Percentiles rank a stretch among this genome's conserved stretches.
These are phyloP conservation scores for Thamnophis sirtalis DNA, from an alignment of 2,113 vertebrate genomes.

Conservation along the genomic window DNA sequence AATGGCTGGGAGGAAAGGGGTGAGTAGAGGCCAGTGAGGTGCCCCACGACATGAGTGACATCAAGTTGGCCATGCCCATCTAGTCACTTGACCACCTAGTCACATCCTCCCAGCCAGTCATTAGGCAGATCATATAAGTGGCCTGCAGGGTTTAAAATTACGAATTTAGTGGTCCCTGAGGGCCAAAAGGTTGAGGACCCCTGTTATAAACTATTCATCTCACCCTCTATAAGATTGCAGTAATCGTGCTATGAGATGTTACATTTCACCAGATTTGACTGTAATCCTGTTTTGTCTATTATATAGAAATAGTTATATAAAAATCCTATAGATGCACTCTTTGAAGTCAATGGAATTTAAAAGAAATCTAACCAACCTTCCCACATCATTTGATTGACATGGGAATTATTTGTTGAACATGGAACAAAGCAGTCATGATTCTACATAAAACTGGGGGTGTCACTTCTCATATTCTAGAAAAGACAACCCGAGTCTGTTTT, in stretches of 20 bases:
- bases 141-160: too few relatives aligned
- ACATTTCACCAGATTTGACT: background rate
- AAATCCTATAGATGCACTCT: background rate
- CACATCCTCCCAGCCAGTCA: too few relatives aligned
- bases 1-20: too few relatives aligned
- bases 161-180: too few relatives aligned
- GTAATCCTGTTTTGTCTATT: background rate
- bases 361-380: background rate
- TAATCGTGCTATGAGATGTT: background rate
- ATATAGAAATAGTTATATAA: background rate
- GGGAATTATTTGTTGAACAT: background rate
- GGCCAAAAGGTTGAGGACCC: too few relatives aligned
- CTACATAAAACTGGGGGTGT: background rate
- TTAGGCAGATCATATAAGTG: too few relatives aligned
- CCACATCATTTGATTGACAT: background rate
- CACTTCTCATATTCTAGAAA: background rate
- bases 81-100: too few relatives aligned
- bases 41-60: too few relatives aligned
- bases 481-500: background rate
- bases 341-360: constrained; percentile 15
- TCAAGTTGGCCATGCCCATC: too few relatives aligned
- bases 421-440: background rate
- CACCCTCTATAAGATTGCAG: background rate
- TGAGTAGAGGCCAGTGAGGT: too few relatives aligned
- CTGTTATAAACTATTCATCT: background rate